These are phyloP conservation scores for Nycticorax nycticorax DNA, from an alignment of 2,113 vertebrate species.

Conservation along the genomic window DNA sequence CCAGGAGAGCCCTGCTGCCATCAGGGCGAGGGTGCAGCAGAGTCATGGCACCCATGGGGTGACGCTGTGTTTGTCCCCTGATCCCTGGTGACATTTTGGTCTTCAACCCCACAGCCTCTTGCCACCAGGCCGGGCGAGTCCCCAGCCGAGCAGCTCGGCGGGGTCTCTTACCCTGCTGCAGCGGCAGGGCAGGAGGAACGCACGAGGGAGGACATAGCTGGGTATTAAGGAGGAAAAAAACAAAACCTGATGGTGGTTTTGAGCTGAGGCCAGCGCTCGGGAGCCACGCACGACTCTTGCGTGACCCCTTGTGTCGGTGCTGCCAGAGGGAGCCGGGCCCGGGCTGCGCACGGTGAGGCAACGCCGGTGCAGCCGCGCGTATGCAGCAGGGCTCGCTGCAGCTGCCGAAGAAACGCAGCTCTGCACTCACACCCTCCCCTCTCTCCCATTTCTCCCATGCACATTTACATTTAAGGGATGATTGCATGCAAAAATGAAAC, in stretches of 20 bases:
- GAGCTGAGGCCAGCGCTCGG: fast-evolving
- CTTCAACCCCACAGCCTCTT: neutral
- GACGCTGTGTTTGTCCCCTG: fast-evolving
- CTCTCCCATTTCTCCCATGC: fast-evolving
- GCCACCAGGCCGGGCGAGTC: neutral
- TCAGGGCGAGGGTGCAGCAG: fast-evolving
- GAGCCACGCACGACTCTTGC: neutral
- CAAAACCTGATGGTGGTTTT: fast-evolving
- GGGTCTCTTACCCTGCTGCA: neutral
- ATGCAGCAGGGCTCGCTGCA: neutral
- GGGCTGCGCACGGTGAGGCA: fast-evolving
- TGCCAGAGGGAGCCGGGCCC: fast-evolving
- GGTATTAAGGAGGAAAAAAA: fast-evolving
- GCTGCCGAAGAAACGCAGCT: fast-evolving
- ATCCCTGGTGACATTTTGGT: neutral
- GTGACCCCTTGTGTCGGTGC: neutral
- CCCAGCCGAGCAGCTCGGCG: fast-evolving
- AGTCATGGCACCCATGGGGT: fast-evolving
- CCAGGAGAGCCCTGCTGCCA: neutral
- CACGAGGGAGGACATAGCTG: fast-evolving
- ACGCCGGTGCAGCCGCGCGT: too few relatives aligned
- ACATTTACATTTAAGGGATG: fast-evolving
- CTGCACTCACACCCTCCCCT: fast-evolving
- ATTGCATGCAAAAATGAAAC: fast-evolving
- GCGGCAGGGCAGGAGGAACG: fast-evolving